Conservation (phyloP, 2,113 vertebrate species). For the Hydrochoerus hydrochaeris region DNA sequence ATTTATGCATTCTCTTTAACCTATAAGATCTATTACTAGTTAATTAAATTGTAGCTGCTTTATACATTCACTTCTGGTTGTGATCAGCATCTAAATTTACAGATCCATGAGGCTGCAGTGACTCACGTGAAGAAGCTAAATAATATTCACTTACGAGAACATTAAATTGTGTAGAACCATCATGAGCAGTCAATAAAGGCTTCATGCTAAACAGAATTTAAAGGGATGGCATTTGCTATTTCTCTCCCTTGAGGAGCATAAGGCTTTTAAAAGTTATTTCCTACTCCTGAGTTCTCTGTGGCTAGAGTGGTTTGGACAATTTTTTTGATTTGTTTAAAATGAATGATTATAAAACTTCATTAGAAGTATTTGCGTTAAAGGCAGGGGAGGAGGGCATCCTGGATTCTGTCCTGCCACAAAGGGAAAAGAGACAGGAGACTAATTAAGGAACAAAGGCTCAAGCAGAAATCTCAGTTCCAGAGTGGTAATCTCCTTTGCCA, state of each 20-base stretch:
- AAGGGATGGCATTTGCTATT: slow-evolving; percentile 62
- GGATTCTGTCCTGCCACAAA: slow-evolving; percentile 53
- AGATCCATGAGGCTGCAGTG: slow-evolving; percentile 41
- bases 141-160: slow-evolving; percentile 69
- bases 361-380: slow-evolving; percentile 30
- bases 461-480: slow-evolving; percentile 44
- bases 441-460: slow-evolving; percentile 74
- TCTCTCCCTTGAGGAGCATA: slow-evolving; percentile 57
- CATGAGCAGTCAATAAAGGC: slow-evolving; percentile 71
- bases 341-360: slow-evolving; percentile 59
- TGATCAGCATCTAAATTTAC: slow-evolving; percentile 58
- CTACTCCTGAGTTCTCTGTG: background rate
- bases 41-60: slow-evolving; percentile 70
- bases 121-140: slow-evolving; percentile 58
- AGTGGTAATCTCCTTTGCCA: slow-evolving; percentile 76
- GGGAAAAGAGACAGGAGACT: slow-evolving; percentile 69
- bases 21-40: slow-evolving; percentile 59
- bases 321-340: slow-evolving; percentile 74
- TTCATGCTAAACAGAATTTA: slow-evolving; percentile 76
- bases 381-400: background rate
- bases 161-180: slow-evolving; percentile 63
- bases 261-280: slow-evolving; percentile 66
- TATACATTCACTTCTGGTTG: background rate
- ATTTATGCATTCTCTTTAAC: slow-evolving; percentile 62
- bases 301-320: slow-evolving; percentile 64